phyloP scores from a whole-genome alignment of 2,113 vertebrate genomes.

The Microtus montanus region DNA sequence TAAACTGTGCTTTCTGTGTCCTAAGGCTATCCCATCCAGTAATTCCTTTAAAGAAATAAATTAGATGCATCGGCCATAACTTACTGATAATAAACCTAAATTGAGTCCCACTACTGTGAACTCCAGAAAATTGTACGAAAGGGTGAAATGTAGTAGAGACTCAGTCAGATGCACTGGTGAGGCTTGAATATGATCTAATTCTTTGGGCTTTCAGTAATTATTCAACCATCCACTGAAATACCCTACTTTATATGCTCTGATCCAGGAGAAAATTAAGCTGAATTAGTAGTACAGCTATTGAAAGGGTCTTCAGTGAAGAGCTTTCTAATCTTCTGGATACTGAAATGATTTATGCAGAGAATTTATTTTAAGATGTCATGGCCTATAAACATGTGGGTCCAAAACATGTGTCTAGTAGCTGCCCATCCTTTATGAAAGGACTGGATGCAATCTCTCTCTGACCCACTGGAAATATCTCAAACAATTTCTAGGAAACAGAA shows the following conservation, averaged over 20 bases:
- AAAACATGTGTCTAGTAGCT: not conserved
- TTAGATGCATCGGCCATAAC: constrained; percentile 47
- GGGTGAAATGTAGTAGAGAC: constrained; percentile 24
- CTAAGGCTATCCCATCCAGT: not conserved
- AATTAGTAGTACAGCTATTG: not conserved
- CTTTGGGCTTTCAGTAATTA: constrained; percentile 33
- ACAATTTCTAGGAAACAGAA: constrained; percentile 23
- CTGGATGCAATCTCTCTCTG: not conserved
- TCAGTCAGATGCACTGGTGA: constrained; percentile 47
- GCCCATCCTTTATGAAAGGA: not conserved
- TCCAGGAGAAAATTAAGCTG: constrained; percentile 35
- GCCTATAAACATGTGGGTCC: not conserved
- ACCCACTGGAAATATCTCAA: not conserved
- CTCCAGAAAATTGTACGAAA: constrained; percentile 33
- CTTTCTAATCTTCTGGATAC: constrained; percentile 10
- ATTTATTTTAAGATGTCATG: not conserved
- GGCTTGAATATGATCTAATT: not conserved
- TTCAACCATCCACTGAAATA: not conserved
- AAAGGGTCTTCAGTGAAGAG: not conserved
- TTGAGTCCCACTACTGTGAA: constrained; percentile 39
- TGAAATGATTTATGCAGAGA: not conserved
- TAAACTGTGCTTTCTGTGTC: not conserved
- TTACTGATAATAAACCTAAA: constrained; percentile 62
- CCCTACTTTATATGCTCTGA: constrained; percentile 4
- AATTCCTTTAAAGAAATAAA: constrained; percentile 59